Percentiles rank a stretch among this genome's conserved stretches.
phyloP scores from a whole-genome alignment of 2,113 vertebrate genomes.

The Zosterops lateralis region DNA sequence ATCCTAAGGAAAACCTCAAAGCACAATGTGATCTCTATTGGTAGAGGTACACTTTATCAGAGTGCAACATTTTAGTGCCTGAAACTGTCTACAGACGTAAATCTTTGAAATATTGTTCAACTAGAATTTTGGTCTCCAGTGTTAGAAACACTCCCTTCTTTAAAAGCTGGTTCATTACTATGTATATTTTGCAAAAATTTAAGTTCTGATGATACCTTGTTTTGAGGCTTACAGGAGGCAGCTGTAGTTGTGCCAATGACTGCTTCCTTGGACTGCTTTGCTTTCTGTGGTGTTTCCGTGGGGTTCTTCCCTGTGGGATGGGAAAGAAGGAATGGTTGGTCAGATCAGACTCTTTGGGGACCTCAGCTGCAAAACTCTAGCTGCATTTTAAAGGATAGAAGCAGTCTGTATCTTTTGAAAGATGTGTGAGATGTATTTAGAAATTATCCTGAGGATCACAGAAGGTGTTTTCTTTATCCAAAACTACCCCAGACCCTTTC shows the following conservation, averaged over 20 bases:
- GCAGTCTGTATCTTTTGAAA: not conserved
- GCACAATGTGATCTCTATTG: not conserved
- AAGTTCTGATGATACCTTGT: not conserved
- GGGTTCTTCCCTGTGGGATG: not conserved
- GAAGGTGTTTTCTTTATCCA: not conserved
- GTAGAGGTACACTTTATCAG: not conserved
- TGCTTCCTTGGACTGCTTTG: not conserved
- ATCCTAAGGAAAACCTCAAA: not conserved
- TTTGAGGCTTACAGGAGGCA: not conserved
- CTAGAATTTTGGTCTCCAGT: not conserved
- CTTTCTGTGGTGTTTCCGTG: not conserved
- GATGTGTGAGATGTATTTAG: not conserved
- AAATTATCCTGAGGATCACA: not conserved
- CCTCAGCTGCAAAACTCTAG: not conserved
- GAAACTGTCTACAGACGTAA: not conserved
- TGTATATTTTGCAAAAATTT: not conserved
- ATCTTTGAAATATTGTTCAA: not conserved
- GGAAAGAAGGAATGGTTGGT: not conserved
- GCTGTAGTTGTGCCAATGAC: rapidly evolving
- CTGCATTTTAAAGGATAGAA: not conserved
- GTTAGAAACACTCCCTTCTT: not conserved
- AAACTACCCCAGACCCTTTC: not conserved
- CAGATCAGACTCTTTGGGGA: not conserved
- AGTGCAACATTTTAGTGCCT: rapidly evolving
- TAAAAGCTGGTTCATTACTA: not conserved